Evolutionary conservation across 2,113 vertebrate genomes (phyloP), one percentile per base, ranked within the genome.

Genomic region (Thermophis baileyi): DNA sequence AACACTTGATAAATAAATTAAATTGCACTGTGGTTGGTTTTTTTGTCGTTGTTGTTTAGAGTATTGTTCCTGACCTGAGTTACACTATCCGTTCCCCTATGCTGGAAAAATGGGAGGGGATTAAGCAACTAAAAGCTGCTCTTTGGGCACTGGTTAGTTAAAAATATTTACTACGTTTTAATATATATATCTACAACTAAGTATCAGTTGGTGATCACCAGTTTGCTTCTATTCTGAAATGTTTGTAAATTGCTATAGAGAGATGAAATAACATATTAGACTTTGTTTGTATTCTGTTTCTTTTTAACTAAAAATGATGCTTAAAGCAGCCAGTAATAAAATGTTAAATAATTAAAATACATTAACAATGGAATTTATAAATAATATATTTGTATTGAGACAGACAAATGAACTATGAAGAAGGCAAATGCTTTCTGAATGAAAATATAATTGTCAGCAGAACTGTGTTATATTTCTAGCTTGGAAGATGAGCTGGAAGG

Each of bases 91-190:
- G 98, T 95, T 98, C 98, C 93, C 99, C 99, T 94, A 98, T 99
- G 97, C 98, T 99, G 98, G 99, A 99, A 98, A 99, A 98, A 93
- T 99, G 99, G 99, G 99, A 99, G 98, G 99, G 99, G 95, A 98
- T 99, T 93, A 99, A 99, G 97, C 99, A 99, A 94, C 98, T 99
- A 95, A 99, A 99, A 97, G 98, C 99, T 95, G 98, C 99, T 93
- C 99, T 99, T 94, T 99, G 99, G 99, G 99, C 99, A 69, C 97
- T 99, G 98, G 99, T 99, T 95, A 98, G 98, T 98, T 96, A 90
- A 35, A 91, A 91, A 87, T 50, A 50, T 92, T 49, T 49, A 30
- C 11, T 47, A 30, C 16, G 1, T 9, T 40, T 69, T 88, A 7
- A n/a, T 54, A 89, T 89, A 16, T 81, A 5, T 30, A 51, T 57